Conservation (phyloP, 2,113 vertebrate species). For the Oxygymnocypris stewartii region DNA sequence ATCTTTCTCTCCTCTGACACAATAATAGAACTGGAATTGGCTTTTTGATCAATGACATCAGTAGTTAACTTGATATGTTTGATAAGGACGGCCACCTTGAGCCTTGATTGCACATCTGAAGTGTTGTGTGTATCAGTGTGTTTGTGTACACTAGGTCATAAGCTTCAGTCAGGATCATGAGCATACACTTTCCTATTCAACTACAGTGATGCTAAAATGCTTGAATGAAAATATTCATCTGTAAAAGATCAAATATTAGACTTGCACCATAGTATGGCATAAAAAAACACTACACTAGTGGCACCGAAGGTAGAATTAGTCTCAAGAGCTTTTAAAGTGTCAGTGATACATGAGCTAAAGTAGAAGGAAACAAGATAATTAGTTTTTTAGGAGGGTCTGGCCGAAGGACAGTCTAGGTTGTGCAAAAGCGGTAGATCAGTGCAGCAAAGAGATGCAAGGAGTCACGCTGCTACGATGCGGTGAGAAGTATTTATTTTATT, state of each 20-base stretch:
- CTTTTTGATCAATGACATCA: conserved; percentile 79
- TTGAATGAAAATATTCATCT: background rate
- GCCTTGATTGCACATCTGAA: conserved; percentile 54
- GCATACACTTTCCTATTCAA: background rate
- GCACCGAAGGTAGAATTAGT: background rate
- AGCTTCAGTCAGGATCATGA: background rate
- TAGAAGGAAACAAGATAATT: conserved; percentile 36
- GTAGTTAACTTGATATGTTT: conserved; percentile 77
- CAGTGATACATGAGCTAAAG: conserved; percentile 21
- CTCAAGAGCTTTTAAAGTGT: conserved; percentile 21
- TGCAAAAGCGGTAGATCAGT: conserved; percentile 13
- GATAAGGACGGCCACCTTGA: conserved; percentile 77
- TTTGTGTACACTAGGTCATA: conserved; percentile 20
- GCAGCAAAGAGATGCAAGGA: conserved; percentile 20
- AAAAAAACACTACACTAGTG: background rate
- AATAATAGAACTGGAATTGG: conserved; percentile 76
- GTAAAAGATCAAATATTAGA: background rate
- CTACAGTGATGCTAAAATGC: background rate
- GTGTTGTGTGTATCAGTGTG: conserved; percentile 41
- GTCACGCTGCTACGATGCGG: conserved; percentile 33
- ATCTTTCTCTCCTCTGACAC: conserved; percentile 72
- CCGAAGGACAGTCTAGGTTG: background rate
- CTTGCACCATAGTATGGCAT: background rate
- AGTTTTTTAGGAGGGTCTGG: conserved; percentile 25
- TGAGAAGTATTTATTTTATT: conserved; percentile 64